Percentiles rank a stretch among this genome's conserved stretches.
These are phyloP conservation scores for Armadillidium nasatum DNA, from an alignment of 1,140 invertebrate genomes.

Conservation along the genomic window DNA sequence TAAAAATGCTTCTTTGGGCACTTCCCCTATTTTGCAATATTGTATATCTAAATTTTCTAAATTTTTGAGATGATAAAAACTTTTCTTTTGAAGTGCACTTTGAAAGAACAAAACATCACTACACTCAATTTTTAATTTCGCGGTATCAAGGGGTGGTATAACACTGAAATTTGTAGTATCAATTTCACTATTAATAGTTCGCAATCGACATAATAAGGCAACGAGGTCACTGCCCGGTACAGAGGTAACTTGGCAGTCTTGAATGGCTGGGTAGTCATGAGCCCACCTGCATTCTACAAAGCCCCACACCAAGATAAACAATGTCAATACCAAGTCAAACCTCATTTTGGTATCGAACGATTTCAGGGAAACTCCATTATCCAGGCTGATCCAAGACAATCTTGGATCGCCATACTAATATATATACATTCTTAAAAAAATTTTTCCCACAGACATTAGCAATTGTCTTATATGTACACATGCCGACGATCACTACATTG, in stretches of 20 bases:
- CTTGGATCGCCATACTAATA: conserved; percentile 42
- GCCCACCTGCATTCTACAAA: conserved; percentile 25
- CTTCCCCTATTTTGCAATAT: conserved; percentile 69
- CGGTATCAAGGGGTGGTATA: conserved; percentile 60
- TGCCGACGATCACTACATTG: not conserved
- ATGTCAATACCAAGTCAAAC: conserved; percentile 30
- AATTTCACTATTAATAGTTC: conserved; percentile 73
- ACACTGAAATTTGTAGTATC: conserved; percentile 82
- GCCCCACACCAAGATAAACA: conserved; percentile 34
- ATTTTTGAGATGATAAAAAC: conserved; percentile 68
- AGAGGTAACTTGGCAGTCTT: conserved; percentile 70
- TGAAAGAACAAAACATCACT: conserved; percentile 75
- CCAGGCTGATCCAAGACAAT: conserved; percentile 39
- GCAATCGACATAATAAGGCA: conserved; percentile 66
- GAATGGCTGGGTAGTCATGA: conserved; percentile 66
- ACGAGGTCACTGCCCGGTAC: conserved; percentile 44
- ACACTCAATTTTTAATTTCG: conserved; percentile 66
- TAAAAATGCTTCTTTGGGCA: conserved; percentile 64
- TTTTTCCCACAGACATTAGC: conserved; percentile 17
- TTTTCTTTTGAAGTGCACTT: conserved; percentile 63
- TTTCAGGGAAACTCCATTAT: conserved; percentile 38
- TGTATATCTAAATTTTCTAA: conserved; percentile 67
- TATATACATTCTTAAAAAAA: conserved; percentile 34
- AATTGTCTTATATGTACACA: not conserved
- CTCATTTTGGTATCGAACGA: conserved; percentile 31